These are phyloP conservation scores for Acropternis orthonyx DNA, from an alignment of 2,797 vertebrate genomes.

Conservation along the genomic window DNA sequence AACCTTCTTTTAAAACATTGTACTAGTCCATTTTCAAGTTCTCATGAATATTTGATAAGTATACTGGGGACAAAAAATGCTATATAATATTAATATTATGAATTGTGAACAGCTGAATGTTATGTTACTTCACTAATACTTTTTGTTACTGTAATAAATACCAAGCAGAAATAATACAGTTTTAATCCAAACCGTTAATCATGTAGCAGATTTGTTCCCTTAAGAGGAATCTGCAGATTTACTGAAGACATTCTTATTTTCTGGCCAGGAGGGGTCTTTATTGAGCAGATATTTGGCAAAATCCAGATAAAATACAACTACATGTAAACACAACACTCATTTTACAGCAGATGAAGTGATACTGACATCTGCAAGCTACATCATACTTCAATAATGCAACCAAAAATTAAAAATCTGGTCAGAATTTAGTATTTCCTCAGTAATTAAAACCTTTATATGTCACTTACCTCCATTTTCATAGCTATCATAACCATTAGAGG, in stretches of 20 bases:
- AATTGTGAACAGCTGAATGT: not conserved
- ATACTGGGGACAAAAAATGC: not conserved
- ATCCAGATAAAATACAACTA: not conserved
- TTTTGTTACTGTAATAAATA: not conserved
- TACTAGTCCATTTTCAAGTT: not conserved
- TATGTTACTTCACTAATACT: not conserved
- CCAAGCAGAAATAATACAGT: not conserved
- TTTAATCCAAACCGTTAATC: constrained; percentile 3
- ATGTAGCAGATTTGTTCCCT: not conserved
- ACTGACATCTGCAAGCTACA: not conserved
- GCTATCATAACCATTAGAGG: constrained; percentile 95
- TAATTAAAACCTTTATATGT: not conserved
- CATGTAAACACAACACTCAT: not conserved
- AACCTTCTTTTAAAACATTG: not conserved
- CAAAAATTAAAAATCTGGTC: not conserved
- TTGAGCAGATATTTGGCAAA: not conserved
- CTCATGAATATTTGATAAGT: not conserved
- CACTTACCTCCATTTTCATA: constrained; percentile 99
- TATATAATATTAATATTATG: not conserved
- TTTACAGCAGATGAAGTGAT: not conserved
- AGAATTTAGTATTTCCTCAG: not conserved
- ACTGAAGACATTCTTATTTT: not conserved
- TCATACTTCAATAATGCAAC: not conserved
- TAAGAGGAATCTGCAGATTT: constrained; percentile 1
- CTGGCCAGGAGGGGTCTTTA: not conserved